These are phyloP conservation scores for Campylorhamphus procurvoides DNA, from an alignment of 2,113 vertebrate species.

Conservation along the genomic window DNA sequence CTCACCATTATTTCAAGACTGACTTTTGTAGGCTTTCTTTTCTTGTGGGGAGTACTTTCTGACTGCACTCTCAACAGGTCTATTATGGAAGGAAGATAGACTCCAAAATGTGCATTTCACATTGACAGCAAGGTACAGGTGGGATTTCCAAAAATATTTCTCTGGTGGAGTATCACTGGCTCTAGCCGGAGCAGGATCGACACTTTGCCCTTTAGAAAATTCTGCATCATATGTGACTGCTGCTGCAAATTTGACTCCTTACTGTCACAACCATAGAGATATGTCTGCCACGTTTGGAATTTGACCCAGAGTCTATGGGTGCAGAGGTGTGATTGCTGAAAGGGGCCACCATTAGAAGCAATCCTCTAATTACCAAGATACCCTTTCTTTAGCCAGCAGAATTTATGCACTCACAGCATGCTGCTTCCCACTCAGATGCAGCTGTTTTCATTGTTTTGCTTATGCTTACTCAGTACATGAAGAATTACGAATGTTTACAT, in stretches of 20 bases:
- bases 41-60: background rate
- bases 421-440: background rate
- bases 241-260: background rate
- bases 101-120: background rate
- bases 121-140: background rate
- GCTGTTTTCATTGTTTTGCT: background rate
- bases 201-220: background rate
- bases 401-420: background rate
- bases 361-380: background rate
- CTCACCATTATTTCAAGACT: background rate
- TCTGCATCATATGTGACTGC: background rate
- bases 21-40: background rate
- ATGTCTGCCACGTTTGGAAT: background rate
- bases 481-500: background rate
- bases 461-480: background rate
- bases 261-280: background rate
- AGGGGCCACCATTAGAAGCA: background rate
- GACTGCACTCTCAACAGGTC: background rate
- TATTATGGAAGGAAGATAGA: background rate
- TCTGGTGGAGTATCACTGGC: background rate
- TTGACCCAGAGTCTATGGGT: fast-evolving
- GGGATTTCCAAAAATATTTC: background rate
- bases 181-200: background rate
- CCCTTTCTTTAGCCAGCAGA: background rate
- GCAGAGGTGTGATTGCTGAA: background rate